A percentile compares a stretch with the other conserved stretches of the same genome.
phyloP scores from a whole-genome alignment of 2,113 vertebrate species.

The Haemorhous mexicanus region DNA sequence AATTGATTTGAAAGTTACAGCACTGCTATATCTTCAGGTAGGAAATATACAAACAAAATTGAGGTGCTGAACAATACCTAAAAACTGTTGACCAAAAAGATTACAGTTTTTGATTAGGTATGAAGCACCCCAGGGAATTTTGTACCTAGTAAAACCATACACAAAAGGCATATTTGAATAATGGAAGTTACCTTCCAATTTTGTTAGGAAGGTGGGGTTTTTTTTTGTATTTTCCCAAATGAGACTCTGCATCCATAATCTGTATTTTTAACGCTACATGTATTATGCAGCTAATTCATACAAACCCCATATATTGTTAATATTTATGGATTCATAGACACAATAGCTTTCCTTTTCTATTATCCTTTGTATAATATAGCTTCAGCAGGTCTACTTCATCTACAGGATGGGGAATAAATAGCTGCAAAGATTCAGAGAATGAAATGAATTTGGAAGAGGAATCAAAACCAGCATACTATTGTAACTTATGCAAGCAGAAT shows the following conservation, averaged over 20 bases:
- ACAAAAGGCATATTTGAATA: neutral
- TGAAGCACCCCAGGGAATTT: neutral
- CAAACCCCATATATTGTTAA: neutral
- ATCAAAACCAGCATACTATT: neutral
- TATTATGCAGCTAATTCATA: neutral
- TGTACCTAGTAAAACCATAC: neutral
- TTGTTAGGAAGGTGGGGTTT: neutral
- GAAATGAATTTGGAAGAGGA: neutral
- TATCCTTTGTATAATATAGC: neutral
- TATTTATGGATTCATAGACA: neutral
- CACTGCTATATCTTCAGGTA: neutral
- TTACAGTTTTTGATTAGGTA: neutral
- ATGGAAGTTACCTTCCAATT: neutral
- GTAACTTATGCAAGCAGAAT: neutral
- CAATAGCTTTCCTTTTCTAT: neutral
- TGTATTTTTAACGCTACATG: neutral
- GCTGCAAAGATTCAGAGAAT: neutral
- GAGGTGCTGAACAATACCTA: neutral
- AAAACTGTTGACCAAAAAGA: neutral
- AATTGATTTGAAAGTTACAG: neutral
- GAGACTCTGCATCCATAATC: neutral
- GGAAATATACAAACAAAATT: neutral
- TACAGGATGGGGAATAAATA: neutral
- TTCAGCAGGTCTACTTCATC: neutral
- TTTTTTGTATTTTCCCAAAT: neutral